phyloP scores from a whole-genome alignment of 2,113 vertebrate species.

The Microtus pennsylvanicus region DNA sequence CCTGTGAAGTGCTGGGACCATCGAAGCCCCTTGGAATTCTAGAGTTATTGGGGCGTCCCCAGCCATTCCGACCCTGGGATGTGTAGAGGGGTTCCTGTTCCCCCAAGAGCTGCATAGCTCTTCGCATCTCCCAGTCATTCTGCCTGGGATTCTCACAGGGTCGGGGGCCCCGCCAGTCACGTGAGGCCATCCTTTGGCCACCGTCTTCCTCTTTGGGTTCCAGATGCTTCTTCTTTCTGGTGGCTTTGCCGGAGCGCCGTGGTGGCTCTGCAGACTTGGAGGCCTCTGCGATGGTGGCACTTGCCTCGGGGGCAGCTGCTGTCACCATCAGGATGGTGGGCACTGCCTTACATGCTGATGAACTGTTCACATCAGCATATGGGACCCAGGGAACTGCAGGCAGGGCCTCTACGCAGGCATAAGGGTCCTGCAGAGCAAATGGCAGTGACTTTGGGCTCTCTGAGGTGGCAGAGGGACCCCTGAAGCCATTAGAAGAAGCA shows the following conservation, averaged over 20 bases:
- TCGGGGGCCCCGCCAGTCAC: slow-evolving; percentile 28
- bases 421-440: slow-evolving; percentile 61
- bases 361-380: background rate
- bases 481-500: slow-evolving; percentile 60
- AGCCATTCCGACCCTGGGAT: background rate
- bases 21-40: slow-evolving; percentile 73
- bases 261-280: background rate
- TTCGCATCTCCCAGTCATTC: slow-evolving; percentile 55
- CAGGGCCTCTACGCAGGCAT: slow-evolving; percentile 56
- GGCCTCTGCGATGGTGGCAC: slow-evolving; percentile 27
- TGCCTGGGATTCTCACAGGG: slow-evolving; percentile 35
- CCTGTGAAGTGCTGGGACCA: background rate
- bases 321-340: slow-evolving; percentile 53
- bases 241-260: slow-evolving; percentile 61
- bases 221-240: slow-evolving; percentile 80
- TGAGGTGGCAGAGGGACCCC: slow-evolving; percentile 18
- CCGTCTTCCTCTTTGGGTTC: slow-evolving; percentile 11
- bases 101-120: background rate
- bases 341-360: background rate
- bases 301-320: slow-evolving; percentile 21
- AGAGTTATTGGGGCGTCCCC: slow-evolving; percentile 62
- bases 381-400: slow-evolving; percentile 52
- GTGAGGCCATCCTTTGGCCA: background rate
- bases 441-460: slow-evolving; percentile 71
- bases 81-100: slow-evolving; percentile 26